Evolutionary conservation across 1,140 invertebrate species (phyloP), one percentile per base, ranked within the genome.

Genomic region (Heliconius hermathena): DNA sequence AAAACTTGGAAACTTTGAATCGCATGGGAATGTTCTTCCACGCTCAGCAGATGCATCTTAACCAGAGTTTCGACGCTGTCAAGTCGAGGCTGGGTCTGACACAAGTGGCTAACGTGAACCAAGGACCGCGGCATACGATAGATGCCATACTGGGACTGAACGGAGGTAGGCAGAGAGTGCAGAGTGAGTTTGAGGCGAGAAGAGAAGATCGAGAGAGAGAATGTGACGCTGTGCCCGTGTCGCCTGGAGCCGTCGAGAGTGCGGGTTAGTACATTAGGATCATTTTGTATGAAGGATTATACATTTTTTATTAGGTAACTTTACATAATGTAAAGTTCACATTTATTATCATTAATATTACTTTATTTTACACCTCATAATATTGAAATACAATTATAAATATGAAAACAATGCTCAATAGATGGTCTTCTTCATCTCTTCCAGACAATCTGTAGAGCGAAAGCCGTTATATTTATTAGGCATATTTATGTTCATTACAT

Each of bases 21-120:
- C 84, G 93, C 6, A 93, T 94, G 93, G 93, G 93, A 4, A 93
- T 94, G 92, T 93, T 94, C 80, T 93, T 93, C 79, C 92, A 94
- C 81, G 91, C 91, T 74, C 92, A 93, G 57, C 93, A 93, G 81
- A 93, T 93, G 89, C 91, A 93, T 77, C 74, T 93, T 13, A 93
- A 92, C 38, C 90, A 92, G 78, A 91, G 88, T 81, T 91, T 93
- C 75, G 93, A 94, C 80, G 91, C 89, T 9, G 91, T 93, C 52
- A 93, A 93, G 85, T 86, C 86, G 60, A 82, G 93, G 80, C 81
- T 94, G 78, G 91, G 89, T 8, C 78, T 93, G 81, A 91, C 91
- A 18, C 91, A 92, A 85, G 90, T 90, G 88, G 77, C 88, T 18
- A 84, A 88, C 78, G 91, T 91, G n/a, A 90, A 86, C 77, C 88